These are phyloP conservation scores for Muntiacus reevesi DNA, from an alignment of 2,113 vertebrate species.

Conservation along the genomic window DNA sequence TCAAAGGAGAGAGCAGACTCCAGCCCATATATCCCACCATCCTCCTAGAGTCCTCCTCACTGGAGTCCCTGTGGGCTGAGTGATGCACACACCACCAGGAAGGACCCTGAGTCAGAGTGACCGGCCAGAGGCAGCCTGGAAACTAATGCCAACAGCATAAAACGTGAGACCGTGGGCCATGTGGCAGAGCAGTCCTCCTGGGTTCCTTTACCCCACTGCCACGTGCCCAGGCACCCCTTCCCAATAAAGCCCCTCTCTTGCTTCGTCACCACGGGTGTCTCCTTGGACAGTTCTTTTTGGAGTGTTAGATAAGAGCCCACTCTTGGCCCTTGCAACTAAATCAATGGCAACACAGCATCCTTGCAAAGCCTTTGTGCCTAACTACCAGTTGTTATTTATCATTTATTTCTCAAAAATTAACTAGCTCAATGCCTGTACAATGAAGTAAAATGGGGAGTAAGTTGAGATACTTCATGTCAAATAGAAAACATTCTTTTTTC, in stretches of 20 bases:
- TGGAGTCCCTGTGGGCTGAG: background rate
- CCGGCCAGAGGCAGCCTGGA: background rate
- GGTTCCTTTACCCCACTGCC: background rate
- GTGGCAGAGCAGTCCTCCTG: background rate
- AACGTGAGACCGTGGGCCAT: background rate
- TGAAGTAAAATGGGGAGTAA: slow-evolving; percentile 72
- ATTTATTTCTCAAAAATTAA: slow-evolving; percentile 75
- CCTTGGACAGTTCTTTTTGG: background rate
- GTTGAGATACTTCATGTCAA: slow-evolving; percentile 70
- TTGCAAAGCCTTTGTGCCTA: slow-evolving; percentile 57
- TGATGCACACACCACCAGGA: background rate
- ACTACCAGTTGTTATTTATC: slow-evolving; percentile 78
- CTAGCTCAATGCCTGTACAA: slow-evolving; percentile 69
- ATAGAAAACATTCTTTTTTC: slow-evolving; percentile 60
- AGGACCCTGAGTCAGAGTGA: background rate
- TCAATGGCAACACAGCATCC: slow-evolving; percentile 43
- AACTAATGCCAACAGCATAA: background rate
- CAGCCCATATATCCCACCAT: background rate
- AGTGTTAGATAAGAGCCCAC: background rate
- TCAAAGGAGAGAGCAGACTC: background rate
- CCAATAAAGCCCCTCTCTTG: background rate
- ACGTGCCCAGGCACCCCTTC: background rate
- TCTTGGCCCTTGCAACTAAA: background rate
- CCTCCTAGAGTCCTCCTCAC: background rate
- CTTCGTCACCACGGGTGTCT: background rate